phyloP scores from a whole-genome alignment of 2,888 invertebrate species.

The Onchidella celtica region DNA sequence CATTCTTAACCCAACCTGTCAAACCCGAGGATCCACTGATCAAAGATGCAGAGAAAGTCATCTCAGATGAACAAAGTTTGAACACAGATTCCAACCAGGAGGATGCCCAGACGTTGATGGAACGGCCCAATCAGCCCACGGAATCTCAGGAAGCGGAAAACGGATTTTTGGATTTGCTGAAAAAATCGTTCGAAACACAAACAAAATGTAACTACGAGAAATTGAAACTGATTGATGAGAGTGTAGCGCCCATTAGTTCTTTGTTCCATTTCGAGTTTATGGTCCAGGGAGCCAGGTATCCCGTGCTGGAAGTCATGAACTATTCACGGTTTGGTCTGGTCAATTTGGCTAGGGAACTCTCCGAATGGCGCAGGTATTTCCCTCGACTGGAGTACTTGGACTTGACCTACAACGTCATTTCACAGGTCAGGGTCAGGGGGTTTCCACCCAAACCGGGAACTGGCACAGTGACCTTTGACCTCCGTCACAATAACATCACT shows the following conservation, averaged over 20 bases:
- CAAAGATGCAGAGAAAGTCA: conserved; percentile 3
- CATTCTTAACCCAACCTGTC: neutral
- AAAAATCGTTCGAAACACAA: neutral
- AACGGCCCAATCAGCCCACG: neutral
- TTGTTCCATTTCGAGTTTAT: conserved; percentile 38
- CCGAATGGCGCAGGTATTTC: conserved; percentile 42
- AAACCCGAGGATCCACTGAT: conserved; percentile 36
- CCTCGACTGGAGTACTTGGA: conserved; percentile 29
- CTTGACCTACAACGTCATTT: conserved; percentile 40
- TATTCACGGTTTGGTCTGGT: conserved; percentile 34
- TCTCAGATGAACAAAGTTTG: conserved; percentile 11
- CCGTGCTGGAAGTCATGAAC: conserved; percentile 45
- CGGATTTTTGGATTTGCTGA: neutral
- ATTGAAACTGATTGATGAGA: conserved; percentile 43
- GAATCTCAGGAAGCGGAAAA: neutral
- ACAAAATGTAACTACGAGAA: conserved; percentile 30
- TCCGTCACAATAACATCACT: conserved; percentile 62
- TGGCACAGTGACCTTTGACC: conserved; percentile 30
- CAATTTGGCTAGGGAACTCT: conserved; percentile 23
- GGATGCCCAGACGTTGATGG: neutral
- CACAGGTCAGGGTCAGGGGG: neutral
- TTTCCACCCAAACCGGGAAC: neutral
- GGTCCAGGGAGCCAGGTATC: conserved; percentile 17
- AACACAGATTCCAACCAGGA: neutral
- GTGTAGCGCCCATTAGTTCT: neutral